Evolutionary conservation across 2,797 vertebrate species (phyloP), one percentile per base, ranked within the genome.

Genomic region (Rhynchotus rufescens): DNA sequence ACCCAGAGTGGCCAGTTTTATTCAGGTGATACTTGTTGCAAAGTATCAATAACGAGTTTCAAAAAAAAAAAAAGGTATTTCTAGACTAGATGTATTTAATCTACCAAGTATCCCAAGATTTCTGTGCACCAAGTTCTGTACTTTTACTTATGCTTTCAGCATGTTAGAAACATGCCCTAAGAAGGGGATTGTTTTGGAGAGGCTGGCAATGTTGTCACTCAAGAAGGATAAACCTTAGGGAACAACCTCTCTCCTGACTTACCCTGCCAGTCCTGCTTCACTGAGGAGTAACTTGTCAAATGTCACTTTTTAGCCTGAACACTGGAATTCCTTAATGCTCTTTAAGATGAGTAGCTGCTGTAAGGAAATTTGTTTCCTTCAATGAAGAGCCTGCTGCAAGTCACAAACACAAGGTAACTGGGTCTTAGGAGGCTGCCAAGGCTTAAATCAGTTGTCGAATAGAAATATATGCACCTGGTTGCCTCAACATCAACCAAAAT

Each of bases 271-370:
- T 84, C 78, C 8, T 40, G 59, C 81, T 95, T 89, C 82, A 15
- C 65, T 75, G 83, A 75, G 80, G 72, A 90, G 47, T 28, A 79
- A 90, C 91, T 90, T 90, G 76, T 91, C 88, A 93, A 94, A 80
- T 91, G 84, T 68, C 92, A 89, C 88, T 88, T 78, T 52, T 65
- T 72, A 86, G 82, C 72, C 73, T 80, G 77, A 36, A 82, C 90
- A 73, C 78, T 4, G 15, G 61, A 91, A 80, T 83, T 95, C 75
- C 40, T 95, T 80, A 87, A 68, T 84, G 80, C 61, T 86, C 79
- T 84, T 91, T 74, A 88, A 52, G 86, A 85, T 32, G 57, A 85
- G 86, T 9, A 80, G n/a, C 25, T 89, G 40, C 69, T 86, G 57
- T 75, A 40, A 82, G 54, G 75, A 80, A 73, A 93, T 93, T 86